Conservation (phyloP, 2,797 vertebrate genomes). For the Etheostoma nigrum region DNA sequence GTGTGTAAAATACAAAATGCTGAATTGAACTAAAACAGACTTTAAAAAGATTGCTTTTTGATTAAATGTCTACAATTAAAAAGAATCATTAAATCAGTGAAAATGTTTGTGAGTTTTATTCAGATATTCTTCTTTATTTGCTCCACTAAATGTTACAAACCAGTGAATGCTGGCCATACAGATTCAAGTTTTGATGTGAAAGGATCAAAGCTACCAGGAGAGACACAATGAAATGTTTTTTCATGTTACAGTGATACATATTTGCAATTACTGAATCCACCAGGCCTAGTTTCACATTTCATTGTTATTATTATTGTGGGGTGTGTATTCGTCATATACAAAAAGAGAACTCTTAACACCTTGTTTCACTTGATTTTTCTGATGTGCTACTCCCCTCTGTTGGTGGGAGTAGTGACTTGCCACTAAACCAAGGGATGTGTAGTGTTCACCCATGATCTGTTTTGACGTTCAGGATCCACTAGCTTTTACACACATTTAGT, state of each 20-base stretch:
- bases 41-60: not conserved
- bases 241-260: not conserved
- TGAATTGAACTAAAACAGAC: not conserved
- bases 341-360: not conserved
- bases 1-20: not conserved
- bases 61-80: not conserved
- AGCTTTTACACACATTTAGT: not conserved
- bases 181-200: not conserved
- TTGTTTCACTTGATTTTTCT: not conserved
- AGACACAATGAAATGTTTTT: not conserved
- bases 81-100: not conserved
- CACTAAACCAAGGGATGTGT: not conserved
- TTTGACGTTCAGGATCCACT: not conserved
- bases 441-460: not conserved
- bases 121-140: not conserved
- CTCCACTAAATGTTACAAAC: not conserved
- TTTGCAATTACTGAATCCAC: not conserved
- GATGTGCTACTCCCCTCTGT: constrained; percentile 40
- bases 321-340: not conserved
- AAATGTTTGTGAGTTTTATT: not conserved
- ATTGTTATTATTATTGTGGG: too few species aligned
- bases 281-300: too few species aligned
- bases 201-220: not conserved
- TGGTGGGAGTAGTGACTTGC: constrained; percentile 17
- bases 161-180: not conserved